Conservation (phyloP, 2,888 invertebrate species). For the Eremobia ochroleuca region DNA sequence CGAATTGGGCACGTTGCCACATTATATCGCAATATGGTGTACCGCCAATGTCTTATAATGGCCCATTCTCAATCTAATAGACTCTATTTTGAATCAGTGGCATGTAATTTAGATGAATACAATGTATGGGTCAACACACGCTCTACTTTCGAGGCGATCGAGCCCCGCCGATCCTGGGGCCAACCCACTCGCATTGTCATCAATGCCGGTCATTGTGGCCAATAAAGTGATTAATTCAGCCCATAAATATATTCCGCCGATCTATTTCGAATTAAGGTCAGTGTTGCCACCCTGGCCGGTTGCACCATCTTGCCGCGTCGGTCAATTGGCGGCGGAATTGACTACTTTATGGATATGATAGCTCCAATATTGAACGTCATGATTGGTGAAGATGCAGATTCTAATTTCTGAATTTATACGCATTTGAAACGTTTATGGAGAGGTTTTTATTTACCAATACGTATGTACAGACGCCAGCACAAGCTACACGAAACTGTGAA, state of each 20-base stretch:
- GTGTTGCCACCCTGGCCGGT: conserved; percentile 72
- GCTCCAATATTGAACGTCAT: conserved; percentile 69
- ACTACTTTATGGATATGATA: conserved; percentile 76
- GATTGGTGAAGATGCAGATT: conserved; percentile 63
- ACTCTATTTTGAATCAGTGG: conserved; percentile 50
- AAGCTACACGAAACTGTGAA: too few relatives aligned
- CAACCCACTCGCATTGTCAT: conserved; percentile 80
- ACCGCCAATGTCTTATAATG: conserved; percentile 47
- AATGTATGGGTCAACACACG: conserved; percentile 78
- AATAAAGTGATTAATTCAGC: conserved; percentile 89
- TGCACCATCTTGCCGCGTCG: conserved; percentile 74
- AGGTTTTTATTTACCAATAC: conserved; percentile 4
- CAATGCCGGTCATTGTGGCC: conserved; percentile 81
- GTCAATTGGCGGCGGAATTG: conserved; percentile 77
- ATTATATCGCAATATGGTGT: conserved; percentile 44
- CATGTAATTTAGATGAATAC: conserved; percentile 52
- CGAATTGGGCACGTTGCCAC: conserved; percentile 46
- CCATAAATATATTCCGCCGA: conserved; percentile 84
- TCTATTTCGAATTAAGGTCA: conserved; percentile 88
- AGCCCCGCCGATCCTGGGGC: conserved; percentile 70
- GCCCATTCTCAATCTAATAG: conserved; percentile 59
- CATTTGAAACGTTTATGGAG: conserved; percentile 6
- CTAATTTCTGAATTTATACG: conserved; percentile 35
- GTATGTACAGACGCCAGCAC: too few relatives aligned
- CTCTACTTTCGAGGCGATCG: conserved; percentile 78